Base-by-base conservation (phyloP, 1,140 invertebrate species). In the Protaetia brevitarsis region DNA sequence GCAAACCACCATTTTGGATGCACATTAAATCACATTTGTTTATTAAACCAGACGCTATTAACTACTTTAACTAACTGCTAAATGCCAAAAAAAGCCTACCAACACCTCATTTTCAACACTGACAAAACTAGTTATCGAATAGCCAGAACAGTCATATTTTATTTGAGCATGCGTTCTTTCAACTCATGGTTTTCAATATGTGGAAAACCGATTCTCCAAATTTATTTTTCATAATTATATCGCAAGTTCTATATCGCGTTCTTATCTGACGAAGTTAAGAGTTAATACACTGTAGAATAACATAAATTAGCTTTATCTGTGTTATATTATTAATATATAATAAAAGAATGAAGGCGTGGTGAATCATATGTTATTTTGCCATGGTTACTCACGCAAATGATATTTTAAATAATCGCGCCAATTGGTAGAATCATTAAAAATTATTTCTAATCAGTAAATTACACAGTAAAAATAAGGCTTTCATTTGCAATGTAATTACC, bases 341-440 rank as follows among this genome's bases (percentile, higher is more conserved):
- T 45, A 8, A 65, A 58, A 30, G 29, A 67, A 65, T 58, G 65
- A 68, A 73, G 74, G 74, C 70, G 74, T 75, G 74, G 74, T 75
- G 67, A 73, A 75, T 75, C 74, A 75, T 75, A 75, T 75, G 74
- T 66, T 71, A 30, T n/a, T 64, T 74, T 66, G 59, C 72, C 68
- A 74, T 74, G 68, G 66, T 66, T 68, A 75, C 74, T 8, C 13
- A 8, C 34, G n/a, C 23, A 57, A 56, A 58, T 65, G 57, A 36
- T 34, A 57, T 29, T 65, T 65, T 6, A 34, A 65, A 65, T 34
- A 34, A 28, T 28, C 28, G 5, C 63, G 63, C 63, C 8, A 65
- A 36, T n/a, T 51, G n/a, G 0, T 36, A 29, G 0, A 11, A 29
- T 5, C n/a, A 13, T 63, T 19, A 19, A 60, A 60, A 28, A 19